Evolutionary conservation across 2,113 vertebrate genomes (phyloP).

Genomic region (Sphyrna mokarran): DNA sequence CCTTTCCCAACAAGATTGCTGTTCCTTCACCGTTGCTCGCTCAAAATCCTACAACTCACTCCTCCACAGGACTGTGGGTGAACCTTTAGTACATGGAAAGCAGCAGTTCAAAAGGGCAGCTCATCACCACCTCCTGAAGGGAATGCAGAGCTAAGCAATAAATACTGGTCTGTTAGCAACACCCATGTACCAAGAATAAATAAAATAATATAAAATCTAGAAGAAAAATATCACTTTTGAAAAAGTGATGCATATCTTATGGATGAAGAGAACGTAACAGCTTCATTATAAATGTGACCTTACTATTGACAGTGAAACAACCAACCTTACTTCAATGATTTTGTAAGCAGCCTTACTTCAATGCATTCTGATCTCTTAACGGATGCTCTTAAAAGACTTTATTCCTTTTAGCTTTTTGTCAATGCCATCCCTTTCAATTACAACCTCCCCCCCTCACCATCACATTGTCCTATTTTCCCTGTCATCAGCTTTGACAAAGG

Average conservation of each 20-base stretch:
- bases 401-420: too few species aligned
- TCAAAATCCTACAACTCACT: not conserved
- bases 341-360: too few species aligned
- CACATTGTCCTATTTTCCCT: too few species aligned
- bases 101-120: not conserved
- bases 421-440: too few species aligned
- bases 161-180: not conserved
- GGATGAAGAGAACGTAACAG: not conserved
- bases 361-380: too few species aligned
- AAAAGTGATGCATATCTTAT: not conserved
- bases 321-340: too few species aligned
- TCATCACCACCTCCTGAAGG: not conserved
- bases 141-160: not conserved
- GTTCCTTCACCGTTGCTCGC: not conserved
- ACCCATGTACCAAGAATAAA: not conserved
- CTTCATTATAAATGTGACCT: not conserved
- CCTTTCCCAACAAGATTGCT: too few species aligned
- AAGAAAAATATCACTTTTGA: not conserved
- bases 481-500: too few species aligned
- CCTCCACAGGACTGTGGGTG: not conserved
- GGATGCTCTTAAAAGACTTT: too few species aligned
- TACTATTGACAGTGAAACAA: not conserved
- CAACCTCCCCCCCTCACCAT: too few species aligned
- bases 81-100: not conserved
- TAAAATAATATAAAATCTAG: not conserved